phyloP scores from a whole-genome alignment of 2,888 invertebrate species.

The Dione vanillae region DNA sequence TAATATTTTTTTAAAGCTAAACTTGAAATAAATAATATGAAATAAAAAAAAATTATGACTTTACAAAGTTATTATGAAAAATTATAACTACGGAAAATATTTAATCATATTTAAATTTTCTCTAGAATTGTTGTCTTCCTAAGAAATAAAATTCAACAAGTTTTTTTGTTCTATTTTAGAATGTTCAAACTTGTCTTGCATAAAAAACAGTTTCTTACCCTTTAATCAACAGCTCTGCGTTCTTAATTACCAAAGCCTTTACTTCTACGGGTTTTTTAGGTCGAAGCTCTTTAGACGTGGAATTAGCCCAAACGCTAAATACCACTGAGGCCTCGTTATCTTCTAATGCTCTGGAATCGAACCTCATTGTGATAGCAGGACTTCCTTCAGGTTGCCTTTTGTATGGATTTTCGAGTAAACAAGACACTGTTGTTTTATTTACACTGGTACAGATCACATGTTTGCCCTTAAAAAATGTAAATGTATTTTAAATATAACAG shows the following conservation, averaged over 20 bases:
- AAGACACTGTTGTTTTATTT: constrained; percentile 89
- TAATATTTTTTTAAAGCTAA: too few species aligned
- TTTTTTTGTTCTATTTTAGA: too few species aligned
- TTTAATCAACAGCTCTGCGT: constrained; percentile 89
- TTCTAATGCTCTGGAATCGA: constrained; percentile 91
- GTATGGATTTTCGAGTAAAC: constrained; percentile 94
- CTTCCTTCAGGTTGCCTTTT: constrained; percentile 81
- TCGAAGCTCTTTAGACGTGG: constrained; percentile 89
- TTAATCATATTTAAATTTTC: too few species aligned
- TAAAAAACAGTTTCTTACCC: constrained; percentile 80
- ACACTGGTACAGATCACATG: constrained; percentile 87
- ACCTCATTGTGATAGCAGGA: constrained; percentile 89
- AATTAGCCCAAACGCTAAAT: constrained; percentile 92
- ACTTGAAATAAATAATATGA: too few species aligned
- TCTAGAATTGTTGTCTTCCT: too few species aligned
- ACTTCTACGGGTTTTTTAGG: constrained; percentile 74
- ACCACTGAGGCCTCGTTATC: constrained; percentile 88
- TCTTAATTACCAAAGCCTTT: constrained; percentile 89
- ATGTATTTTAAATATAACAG: too few species aligned
- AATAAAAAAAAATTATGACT: too few species aligned
- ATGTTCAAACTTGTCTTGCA: too few species aligned
- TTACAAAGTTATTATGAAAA: too few species aligned
- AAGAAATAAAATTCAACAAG: too few species aligned
- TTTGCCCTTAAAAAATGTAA: constrained; percentile 67
- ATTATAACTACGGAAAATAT: too few species aligned